Evolutionary conservation across 2,888 invertebrate species (phyloP).

Genomic region (Caradrina kadenii): DNA sequence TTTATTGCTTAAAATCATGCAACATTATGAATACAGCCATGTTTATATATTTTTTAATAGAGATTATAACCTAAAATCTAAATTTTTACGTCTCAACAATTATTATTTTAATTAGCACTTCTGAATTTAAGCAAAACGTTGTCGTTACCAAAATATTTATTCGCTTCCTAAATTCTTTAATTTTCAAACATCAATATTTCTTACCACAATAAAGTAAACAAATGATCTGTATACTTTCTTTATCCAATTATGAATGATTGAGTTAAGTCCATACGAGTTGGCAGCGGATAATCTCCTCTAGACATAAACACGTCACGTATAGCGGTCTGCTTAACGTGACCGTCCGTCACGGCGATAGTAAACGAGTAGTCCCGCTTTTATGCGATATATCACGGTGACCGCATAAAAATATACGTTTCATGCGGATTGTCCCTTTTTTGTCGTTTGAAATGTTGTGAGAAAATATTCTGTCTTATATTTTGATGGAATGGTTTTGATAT

Average conservation of each 20-base stretch:
- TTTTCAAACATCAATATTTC: conserved; percentile 14
- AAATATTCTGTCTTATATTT: conserved; percentile 19
- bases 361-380: conserved; percentile 11
- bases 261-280: conserved; percentile 44
- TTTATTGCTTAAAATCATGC: too few relatives aligned
- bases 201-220: conserved; percentile 23
- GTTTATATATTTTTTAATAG: too few relatives aligned
- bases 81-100: too few relatives aligned
- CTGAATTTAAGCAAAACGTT: too few relatives aligned
- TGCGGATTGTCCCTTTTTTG: conserved; percentile 35
- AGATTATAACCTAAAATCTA: too few relatives aligned
- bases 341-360: conserved; percentile 34
- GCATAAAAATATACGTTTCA: conserved; percentile 47
- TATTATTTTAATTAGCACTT: too few relatives aligned
- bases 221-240: conserved; percentile 43
- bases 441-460: conserved; percentile 25
- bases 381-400: conserved; percentile 49
- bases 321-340: conserved; percentile 54
- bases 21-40: too few relatives aligned
- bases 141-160: background rate
- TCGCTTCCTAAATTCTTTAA: too few relatives aligned
- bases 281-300: conserved; percentile 44
- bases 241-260: conserved; percentile 49
- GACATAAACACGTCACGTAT: conserved; percentile 55
- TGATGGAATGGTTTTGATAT: conserved; percentile 16